Evolutionary conservation across 2,888 invertebrate species (phyloP), one percentile per base, ranked within the genome.

Genomic region (Bellardia pandia): DNA sequence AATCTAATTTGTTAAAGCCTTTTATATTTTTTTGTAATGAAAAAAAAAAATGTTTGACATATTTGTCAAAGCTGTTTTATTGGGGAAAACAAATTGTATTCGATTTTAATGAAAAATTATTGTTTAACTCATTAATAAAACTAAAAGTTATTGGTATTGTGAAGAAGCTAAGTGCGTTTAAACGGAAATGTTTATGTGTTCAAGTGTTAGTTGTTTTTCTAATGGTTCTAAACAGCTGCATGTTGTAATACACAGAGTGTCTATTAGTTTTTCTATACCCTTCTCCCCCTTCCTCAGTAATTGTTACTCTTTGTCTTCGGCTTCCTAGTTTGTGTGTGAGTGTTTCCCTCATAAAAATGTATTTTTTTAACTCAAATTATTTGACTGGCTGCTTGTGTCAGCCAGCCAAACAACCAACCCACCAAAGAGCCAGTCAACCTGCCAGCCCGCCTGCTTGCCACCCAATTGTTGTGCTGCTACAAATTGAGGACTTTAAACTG

Each of bases 401-500:
- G 74, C 14, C 16, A 8, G 56, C 33, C 74, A 74, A 33, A 16
- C 53, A 74, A 33, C 33, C 53, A 78, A 51, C 3, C 60, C 14
- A 40, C 23, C 14, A 37, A n/a, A 14, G n/a, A 74, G 45, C 16
- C 56, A 76, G 71, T 16, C 16, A 56, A 71, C 11, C 16, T 58
- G 81, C 23, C 37, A 42, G 69, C 33, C 33, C 51, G 71, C 64
- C 72, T 64, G 42, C 16, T 66, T 66, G 72, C 64, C 81, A 81
- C 56, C 74, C 81, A 81, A 75, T 74, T 81, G 74, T 74, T 81
- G 81, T 74, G 74, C 74, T 84, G 16, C 58, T 33, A 37, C 79
- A 86, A 53, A 92, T 92, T 91, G 92, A 90, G 92, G 91, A 92
- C 92, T 90, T 90, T 92, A 91, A 91, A 92, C 92, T 90, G 89